These are phyloP conservation scores for Sylvicola cinctus DNA, from an alignment of 2,888 invertebrate species.

Conservation along the genomic window DNA sequence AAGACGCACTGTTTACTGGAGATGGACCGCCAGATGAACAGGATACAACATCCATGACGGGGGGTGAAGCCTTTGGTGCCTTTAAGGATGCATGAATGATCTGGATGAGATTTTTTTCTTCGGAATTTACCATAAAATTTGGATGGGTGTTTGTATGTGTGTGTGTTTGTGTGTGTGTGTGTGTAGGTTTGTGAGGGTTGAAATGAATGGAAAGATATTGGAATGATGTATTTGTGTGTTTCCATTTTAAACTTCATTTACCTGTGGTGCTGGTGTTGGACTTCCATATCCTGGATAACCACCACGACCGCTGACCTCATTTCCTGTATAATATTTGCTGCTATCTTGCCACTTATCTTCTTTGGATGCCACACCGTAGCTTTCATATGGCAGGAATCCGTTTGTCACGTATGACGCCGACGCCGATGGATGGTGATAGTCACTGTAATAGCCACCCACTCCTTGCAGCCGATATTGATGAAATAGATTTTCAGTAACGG, in stretches of 20 bases:
- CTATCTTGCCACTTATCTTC: slow-evolving; percentile 27
- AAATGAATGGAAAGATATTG: background rate
- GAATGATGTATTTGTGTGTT: background rate
- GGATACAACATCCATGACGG: slow-evolving; percentile 25
- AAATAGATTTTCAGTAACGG: slow-evolving; percentile 67
- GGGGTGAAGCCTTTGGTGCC: slow-evolving; percentile 26
- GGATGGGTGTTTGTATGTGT: too few relatives aligned
- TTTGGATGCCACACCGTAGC: slow-evolving; percentile 29
- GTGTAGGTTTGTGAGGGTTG: background rate
- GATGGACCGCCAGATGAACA: slow-evolving; percentile 25
- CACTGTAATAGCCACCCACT: slow-evolving; percentile 48
- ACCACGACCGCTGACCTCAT: slow-evolving; percentile 19
- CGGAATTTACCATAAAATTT: too few relatives aligned
- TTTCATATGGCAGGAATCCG: slow-evolving; percentile 48
- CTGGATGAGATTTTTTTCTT: too few relatives aligned
- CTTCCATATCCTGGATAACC: slow-evolving; percentile 21
- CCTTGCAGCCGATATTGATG: slow-evolving; percentile 78
- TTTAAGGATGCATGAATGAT: slow-evolving; percentile 18
- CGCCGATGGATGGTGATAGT: slow-evolving; percentile 50
- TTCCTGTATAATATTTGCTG: slow-evolving; percentile 35
- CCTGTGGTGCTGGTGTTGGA: slow-evolving; percentile 24
- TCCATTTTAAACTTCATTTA: slow-evolving; percentile 8
- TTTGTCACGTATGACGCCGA: slow-evolving; percentile 49
- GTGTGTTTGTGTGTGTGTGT: too few relatives aligned
- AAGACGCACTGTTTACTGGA: slow-evolving; percentile 14